phyloP scores from a whole-genome alignment of 1,140 invertebrate species.

The Bombus cullumanus region DNA sequence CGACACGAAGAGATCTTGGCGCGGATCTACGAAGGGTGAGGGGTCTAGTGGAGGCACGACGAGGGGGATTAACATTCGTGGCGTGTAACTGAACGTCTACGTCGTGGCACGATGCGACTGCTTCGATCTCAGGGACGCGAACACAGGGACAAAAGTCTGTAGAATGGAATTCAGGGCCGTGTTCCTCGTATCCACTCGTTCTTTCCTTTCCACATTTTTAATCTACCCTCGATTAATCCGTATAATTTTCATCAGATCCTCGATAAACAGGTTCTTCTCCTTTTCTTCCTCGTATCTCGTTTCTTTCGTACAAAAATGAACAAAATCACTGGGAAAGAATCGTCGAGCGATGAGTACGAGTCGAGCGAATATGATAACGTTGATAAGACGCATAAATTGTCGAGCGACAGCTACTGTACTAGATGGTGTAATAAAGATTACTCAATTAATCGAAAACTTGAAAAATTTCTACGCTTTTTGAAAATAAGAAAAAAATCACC shows the following conservation, averaged over 20 bases:
- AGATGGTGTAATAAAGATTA: neutral
- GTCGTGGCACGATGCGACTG: slow-evolving; percentile 34
- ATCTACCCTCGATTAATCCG: neutral
- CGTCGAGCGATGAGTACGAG: neutral
- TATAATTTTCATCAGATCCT: neutral
- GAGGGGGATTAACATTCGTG: slow-evolving; percentile 58
- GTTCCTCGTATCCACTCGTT: neutral
- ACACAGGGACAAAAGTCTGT: neutral
- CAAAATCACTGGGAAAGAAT: neutral
- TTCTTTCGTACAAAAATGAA: neutral
- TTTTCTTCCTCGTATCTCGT: neutral
- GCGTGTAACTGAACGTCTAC: slow-evolving; percentile 54
- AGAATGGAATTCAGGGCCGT: slow-evolving; percentile 31
- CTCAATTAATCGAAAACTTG: too few species aligned
- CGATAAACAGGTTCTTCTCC: neutral
- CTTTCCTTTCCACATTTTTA: neutral
- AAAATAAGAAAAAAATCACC: too few species aligned
- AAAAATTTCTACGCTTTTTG: too few species aligned
- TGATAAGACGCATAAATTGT: slow-evolving; percentile 21
- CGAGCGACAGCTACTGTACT: too few species aligned
- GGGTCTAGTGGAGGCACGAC: slow-evolving; percentile 31
- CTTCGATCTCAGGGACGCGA: slow-evolving; percentile 31
- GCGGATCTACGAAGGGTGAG: slow-evolving; percentile 52
- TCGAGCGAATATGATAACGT: neutral
- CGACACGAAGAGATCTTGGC: slow-evolving; percentile 43